Evolutionary conservation across 2,113 vertebrate genomes (phyloP), one percentile per base, ranked within the genome.

Genomic region (Pycnonotus jocosus): DNA sequence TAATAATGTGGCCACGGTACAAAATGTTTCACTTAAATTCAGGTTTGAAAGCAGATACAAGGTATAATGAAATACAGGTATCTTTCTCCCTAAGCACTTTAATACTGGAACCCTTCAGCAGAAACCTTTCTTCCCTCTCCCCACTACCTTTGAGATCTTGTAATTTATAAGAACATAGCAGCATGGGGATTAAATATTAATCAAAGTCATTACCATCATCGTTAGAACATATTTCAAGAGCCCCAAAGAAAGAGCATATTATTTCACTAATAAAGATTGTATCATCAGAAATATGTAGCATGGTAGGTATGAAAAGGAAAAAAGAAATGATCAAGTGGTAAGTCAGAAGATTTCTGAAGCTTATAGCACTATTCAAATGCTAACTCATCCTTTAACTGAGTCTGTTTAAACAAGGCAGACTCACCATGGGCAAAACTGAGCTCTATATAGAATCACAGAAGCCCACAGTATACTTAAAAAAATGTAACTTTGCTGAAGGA

Each of bases 111-210:
- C 58, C 42, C 58, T 96, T 88, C 20, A 57, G 62, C 64, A 77
- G 76, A 81, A 94, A 88, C 60, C 71, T 73, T 76, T 61, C 74
- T 57, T 94, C 56, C 66, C 62, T 92, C 58, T 62, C 24, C 71
- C 24, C 44, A 3, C 85, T 86, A 88, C 88, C 76, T 96, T 31
- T 93, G 87, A 86, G 87, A 95, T 79, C 79, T 86, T 86, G 85
- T 88, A 95, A 88, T 87, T 84, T 90, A 51, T 81, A 95, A 95
- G 82, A 91, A 95, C 72, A 54, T 40, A 95, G 73, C 53, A 76
- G 91, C 79, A 69, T 11, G 18, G 88, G 80, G 86, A 97, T 96
- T 96, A 96, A 93, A 96, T 94, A 96, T 97, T 95, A 95, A 96
- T 96, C 92, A 94, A 93, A 97, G 93, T 90, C 82, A 96, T 90